Evolutionary conservation across 2,113 vertebrate species (phyloP).

Genomic region (Osmerus eperlanus): DNA sequence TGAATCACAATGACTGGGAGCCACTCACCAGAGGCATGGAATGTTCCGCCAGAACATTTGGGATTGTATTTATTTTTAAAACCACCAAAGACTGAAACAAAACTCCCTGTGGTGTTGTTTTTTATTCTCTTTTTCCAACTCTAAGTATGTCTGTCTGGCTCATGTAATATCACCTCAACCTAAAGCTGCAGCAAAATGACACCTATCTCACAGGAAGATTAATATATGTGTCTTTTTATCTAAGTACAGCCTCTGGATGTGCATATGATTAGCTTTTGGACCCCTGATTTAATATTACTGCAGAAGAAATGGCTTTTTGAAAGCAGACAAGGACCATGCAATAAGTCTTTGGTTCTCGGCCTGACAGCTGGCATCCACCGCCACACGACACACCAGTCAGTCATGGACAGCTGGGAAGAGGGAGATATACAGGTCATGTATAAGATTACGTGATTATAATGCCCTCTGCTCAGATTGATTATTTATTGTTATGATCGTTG

Average conservation of each 20-base stretch:
- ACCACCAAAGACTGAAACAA: slow-evolving; percentile 54
- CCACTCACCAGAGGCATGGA: slow-evolving; percentile 56
- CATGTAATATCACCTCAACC: slow-evolving; percentile 22
- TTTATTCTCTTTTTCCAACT: not conserved
- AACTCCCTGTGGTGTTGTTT: not conserved
- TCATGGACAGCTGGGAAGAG: not conserved
- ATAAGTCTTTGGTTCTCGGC: slow-evolving; percentile 1
- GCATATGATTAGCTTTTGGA: slow-evolving; percentile 58
- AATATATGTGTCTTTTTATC: slow-evolving; percentile 50
- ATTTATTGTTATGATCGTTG: too few species aligned
- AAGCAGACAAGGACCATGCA: slow-evolving; percentile 28
- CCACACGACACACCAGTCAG: not conserved
- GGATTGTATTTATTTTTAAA: slow-evolving; percentile 33
- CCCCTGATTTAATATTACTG: slow-evolving; percentile 49
- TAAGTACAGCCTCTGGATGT: slow-evolving; percentile 43
- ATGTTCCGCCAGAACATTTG: slow-evolving; percentile 58
- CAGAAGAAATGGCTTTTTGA: slow-evolving; percentile 33
- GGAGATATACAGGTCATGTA: not conserved
- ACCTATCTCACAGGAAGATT: slow-evolving; percentile 52
- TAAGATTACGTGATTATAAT: not conserved
- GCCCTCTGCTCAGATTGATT: not conserved
- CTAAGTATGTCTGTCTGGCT: slow-evolving; percentile 16
- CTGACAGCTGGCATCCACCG: slow-evolving; percentile 2
- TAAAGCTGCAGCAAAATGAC: slow-evolving; percentile 32
- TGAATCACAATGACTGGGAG: slow-evolving; percentile 36